Conservation (phyloP, 2,797 vertebrate species). For the Hypotaenidia okinawae region DNA sequence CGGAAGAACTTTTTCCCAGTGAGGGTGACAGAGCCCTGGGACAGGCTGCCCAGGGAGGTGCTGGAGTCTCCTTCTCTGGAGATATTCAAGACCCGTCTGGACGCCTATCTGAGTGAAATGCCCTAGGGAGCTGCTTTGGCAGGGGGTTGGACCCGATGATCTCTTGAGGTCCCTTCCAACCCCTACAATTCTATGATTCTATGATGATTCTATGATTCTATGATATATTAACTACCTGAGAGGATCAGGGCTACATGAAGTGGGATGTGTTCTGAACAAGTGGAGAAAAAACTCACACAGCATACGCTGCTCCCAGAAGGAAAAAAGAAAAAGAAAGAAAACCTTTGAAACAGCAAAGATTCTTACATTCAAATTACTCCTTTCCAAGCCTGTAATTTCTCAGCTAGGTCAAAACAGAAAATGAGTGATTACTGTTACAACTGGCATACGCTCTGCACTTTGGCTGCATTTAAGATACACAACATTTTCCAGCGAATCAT, state of each 20-base stretch:
- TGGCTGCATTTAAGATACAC: conserved; percentile 68
- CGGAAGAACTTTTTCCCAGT: too few species aligned
- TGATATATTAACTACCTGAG: background rate
- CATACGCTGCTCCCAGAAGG: background rate
- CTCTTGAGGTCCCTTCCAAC: too few species aligned
- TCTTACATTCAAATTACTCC: conserved; percentile 40
- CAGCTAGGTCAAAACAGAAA: conserved; percentile 69
- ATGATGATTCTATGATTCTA: too few species aligned
- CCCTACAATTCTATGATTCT: too few species aligned
- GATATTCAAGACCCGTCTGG: too few species aligned
- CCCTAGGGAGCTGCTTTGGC: too few species aligned
- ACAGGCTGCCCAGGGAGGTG: too few species aligned
- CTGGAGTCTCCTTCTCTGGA: too few species aligned
- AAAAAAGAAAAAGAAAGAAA: conserved; percentile 18
- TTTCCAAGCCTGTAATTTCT: conserved; percentile 66
- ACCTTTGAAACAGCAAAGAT: conserved; percentile 40
- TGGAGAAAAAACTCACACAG: background rate
- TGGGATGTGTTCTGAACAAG: background rate
- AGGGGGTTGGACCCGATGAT: too few species aligned
- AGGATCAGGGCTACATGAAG: background rate
- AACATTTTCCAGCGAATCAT: conserved; percentile 62
- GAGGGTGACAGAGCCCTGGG: too few species aligned
- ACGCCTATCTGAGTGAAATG: too few species aligned
- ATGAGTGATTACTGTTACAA: conserved; percentile 68
- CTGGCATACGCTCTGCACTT: conserved; percentile 63